Evolutionary conservation across 2,888 invertebrate species (phyloP), one percentile per base, ranked within the genome.

Genomic region (Oasisia sp.): DNA sequence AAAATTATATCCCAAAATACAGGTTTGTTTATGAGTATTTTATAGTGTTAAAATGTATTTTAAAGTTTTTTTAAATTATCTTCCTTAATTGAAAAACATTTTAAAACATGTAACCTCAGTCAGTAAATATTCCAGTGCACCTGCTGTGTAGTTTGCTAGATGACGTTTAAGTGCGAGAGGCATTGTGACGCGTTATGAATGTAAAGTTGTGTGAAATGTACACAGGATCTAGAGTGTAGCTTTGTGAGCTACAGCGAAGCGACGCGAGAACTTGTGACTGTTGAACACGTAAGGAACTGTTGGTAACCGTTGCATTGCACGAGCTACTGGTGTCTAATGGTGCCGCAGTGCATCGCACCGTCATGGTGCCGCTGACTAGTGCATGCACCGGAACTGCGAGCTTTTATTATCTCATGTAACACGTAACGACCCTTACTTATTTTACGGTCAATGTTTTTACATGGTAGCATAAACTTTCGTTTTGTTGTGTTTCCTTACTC

Each of bases 251-350:
- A 74, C 74, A 74, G 74, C 7, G 74, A 74, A 19, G 74, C n/a
- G 19, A 19, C 27, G 74, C 74, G 4, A 74, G 74, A 74, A 74
- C 74, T 74, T 74, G 74, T 74, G 19, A 27, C 7, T 7, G 19
- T 19, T 19, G 74, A 74, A 27, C 27, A 74, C 74, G 74, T 74
- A 74, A 74, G 74, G n/a, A 74, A 7, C 14, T 74, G 74, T 74
- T 27, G 19, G 19, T 50, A 50, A 19, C 74, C n/a, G 7, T 74
- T 74, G 74, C 74, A 74, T 74, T 74, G 74, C 74, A 74, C 74
- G 74, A 74, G 74, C 74, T 74, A 74, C 74, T 74, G 74, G 74
- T 74, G 27, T 74, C n/a, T 74, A 74, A 74, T 74, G 74, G 74
- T 27, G 74, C 74, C 27, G 50, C 50, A 14, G 50, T 50, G 50